These are phyloP conservation scores for Oligia latruncula DNA, from an alignment of 2,888 invertebrate species.

Conservation along the genomic window DNA sequence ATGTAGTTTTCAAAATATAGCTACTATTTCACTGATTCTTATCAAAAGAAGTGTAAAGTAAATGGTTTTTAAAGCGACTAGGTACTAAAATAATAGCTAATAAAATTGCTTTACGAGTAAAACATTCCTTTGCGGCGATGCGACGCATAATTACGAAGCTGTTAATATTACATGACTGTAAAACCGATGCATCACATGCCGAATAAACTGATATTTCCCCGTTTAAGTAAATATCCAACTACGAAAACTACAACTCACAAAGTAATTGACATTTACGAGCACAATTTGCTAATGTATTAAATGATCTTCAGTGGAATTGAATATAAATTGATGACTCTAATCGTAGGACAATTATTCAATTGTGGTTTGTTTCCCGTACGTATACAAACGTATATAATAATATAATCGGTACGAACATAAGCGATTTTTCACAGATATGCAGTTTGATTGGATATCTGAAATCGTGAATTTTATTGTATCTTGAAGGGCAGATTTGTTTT, in stretches of 20 bases:
- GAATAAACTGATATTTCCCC: background rate
- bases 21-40: background rate
- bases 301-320: constrained; percentile 41
- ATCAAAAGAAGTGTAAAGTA: background rate
- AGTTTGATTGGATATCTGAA: constrained; percentile 34
- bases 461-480: constrained; percentile 37
- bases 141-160: constrained; percentile 5
- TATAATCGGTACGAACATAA: constrained; percentile 15
- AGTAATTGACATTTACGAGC: constrained; percentile 49
- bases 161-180: constrained; percentile 33
- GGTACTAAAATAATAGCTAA: constrained; percentile 1
- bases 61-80: background rate
- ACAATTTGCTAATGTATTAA: constrained; percentile 45
- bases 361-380: constrained; percentile 31
- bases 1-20: background rate
- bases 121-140: constrained; percentile 8
- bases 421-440: constrained; percentile 43
- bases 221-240: constrained; percentile 1
- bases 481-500: constrained; percentile 16
- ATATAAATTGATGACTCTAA: constrained; percentile 52
- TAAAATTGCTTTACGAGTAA: constrained; percentile 16
- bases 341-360: constrained; percentile 57
- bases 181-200: constrained; percentile 4
- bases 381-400: constrained; percentile 36
- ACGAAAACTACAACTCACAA: constrained; percentile 38